Evolutionary conservation across 1,140 invertebrate genomes (phyloP), one percentile per base, ranked within the genome.

Genomic region (Pseudachorutes palmiensis): DNA sequence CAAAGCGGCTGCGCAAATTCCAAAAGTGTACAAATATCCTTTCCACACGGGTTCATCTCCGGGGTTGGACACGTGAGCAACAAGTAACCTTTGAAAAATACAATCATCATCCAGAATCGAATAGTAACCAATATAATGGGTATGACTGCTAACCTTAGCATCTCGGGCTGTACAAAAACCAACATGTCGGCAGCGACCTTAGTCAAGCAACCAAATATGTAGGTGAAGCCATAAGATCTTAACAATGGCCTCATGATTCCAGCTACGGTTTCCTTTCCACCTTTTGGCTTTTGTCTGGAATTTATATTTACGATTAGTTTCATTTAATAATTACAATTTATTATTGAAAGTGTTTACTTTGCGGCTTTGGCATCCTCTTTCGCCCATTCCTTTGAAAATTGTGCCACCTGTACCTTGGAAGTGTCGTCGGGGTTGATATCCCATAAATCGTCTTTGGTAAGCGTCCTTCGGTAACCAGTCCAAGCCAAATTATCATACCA

Each of bases 401-500:
- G 62, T 16, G 74, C 73, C 5, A 80, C 74, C 2, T 84, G 75
- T 63, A 67, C 69, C 29, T 70, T 66, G 32, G 81, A 79, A 58
- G 76, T 76, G 72, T 85, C 81, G 62, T 78, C 71, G 16, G 75
- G 72, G 70, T 82, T 80, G 24, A 86, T 72, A 24, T 79, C 75
- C 82, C 83, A 85, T 0, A 85, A 74, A 74, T 85, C 80, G 31
- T 76, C 73, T 58, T 71, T 72, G 36, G 75, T 77, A 32, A 86
- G 70, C 9, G 81, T 76, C 24, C 74, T 75, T 63, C 78, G 78
- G 73, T 79, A 83, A 0, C 82, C 82, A 59, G 76, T 73, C 63
- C 79, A 86, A 1, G 90, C 87, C 72, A 96, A 79, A 0, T 78
- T 69, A 78, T 93, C 89, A 78, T 97, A 96, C 96, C 96, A 99